phyloP scores from a whole-genome alignment of 1,140 invertebrate species.

The Medauroidea extradentata region DNA sequence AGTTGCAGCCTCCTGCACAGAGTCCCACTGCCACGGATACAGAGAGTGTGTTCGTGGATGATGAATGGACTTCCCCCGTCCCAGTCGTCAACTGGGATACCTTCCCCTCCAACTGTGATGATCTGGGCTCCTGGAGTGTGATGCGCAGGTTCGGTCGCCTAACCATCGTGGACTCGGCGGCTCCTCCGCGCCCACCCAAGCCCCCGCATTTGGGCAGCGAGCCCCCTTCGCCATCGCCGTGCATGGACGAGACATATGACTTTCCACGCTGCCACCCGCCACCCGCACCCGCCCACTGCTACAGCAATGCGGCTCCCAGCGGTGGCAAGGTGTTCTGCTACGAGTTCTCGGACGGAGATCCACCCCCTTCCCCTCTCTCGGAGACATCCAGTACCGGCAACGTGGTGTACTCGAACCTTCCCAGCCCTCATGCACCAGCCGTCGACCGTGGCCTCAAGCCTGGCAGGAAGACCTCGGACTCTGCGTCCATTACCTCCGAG shows the following conservation, averaged over 20 bases:
- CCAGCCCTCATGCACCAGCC: slow-evolving; percentile 54
- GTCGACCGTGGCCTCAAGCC: slow-evolving; percentile 79
- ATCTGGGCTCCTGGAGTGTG: slow-evolving; percentile 54
- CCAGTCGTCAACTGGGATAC: slow-evolving; percentile 51
- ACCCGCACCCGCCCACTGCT: slow-evolving; percentile 51
- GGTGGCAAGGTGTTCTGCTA: slow-evolving; percentile 56
- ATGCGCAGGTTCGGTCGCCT: slow-evolving; percentile 53
- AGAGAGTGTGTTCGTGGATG: slow-evolving; percentile 56
- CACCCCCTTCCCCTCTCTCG: slow-evolving; percentile 52
- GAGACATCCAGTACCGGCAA: slow-evolving; percentile 43
- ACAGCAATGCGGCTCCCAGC: slow-evolving; percentile 64
- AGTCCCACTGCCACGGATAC: slow-evolving; percentile 51
- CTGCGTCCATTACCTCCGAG: slow-evolving; percentile 35
- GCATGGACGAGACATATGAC: slow-evolving; percentile 63
- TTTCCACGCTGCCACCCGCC: slow-evolving; percentile 63
- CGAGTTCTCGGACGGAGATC: slow-evolving; percentile 49
- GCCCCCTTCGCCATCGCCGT: slow-evolving; percentile 22
- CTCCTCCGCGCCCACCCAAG: slow-evolving; percentile 73
- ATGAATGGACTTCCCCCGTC: slow-evolving; percentile 43
- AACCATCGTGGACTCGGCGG: slow-evolving; percentile 43
- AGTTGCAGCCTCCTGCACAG: slow-evolving; percentile 35
- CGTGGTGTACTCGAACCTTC: slow-evolving; percentile 54
- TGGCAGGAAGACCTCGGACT: slow-evolving; percentile 55
- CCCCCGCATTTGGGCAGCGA: slow-evolving; percentile 52
- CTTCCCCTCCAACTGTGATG: slow-evolving; percentile 39